Percentiles rank a stretch among this genome's conserved stretches.
phyloP scores from a whole-genome alignment of 2,113 vertebrate genomes.

The Paracyprichromis sp. region DNA sequence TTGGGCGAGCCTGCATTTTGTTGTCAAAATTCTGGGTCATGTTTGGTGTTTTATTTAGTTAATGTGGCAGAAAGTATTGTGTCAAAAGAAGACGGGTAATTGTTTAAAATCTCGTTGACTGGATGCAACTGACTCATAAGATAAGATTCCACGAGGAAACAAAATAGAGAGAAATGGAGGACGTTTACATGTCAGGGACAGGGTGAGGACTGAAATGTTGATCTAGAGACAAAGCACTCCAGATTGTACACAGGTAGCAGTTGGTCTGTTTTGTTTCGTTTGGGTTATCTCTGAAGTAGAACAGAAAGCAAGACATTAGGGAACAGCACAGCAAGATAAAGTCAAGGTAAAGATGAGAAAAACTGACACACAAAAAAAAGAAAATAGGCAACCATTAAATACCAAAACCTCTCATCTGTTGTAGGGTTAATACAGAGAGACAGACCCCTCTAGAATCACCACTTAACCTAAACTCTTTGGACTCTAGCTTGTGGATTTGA shows the following conservation, averaged over 20 bases:
- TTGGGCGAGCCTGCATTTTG: neutral
- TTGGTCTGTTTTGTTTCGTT: neutral
- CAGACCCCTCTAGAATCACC: neutral
- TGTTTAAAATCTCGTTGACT: neutral
- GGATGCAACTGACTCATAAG: neutral
- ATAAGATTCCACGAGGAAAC: neutral
- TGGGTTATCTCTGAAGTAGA: neutral
- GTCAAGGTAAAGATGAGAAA: neutral
- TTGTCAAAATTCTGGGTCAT: neutral
- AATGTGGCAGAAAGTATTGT: neutral
- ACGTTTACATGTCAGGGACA: neutral
- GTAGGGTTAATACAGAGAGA: neutral
- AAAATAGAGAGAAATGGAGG: neutral
- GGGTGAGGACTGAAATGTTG: neutral
- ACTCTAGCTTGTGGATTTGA: neutral
- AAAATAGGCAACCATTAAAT: neutral
- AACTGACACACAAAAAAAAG: neutral
- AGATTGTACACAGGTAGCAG: neutral
- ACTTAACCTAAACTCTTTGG: neutral
- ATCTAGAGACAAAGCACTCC: neutral
- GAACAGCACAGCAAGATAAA: neutral
- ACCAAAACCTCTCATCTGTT: neutral
- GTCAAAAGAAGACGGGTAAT: neutral
- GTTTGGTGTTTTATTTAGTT: neutral
- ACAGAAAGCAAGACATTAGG: neutral